Conservation (phyloP, 2,888 invertebrate genomes). For the Diarsia mendica region DNA sequence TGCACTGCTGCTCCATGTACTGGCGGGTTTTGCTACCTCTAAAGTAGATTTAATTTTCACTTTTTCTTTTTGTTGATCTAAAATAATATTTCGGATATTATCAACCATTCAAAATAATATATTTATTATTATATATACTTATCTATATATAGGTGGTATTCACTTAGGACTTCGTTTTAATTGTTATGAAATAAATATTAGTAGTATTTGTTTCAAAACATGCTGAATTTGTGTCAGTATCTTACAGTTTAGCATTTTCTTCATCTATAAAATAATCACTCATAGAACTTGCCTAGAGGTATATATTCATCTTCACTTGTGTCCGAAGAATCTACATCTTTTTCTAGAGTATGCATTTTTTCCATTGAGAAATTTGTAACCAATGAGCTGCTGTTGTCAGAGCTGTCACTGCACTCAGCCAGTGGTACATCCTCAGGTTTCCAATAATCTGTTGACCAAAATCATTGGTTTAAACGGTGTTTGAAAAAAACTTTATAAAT, state of each 20-base stretch:
- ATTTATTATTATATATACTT: background rate
- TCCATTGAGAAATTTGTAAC: conserved; percentile 85
- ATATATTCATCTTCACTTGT: conserved; percentile 89
- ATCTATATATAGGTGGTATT: background rate
- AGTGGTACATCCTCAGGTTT: conserved; percentile 85
- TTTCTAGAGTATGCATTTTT: conserved; percentile 81
- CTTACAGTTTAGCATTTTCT: conserved; percentile 57
- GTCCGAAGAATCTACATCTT: conserved; percentile 84
- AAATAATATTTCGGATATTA: conserved; percentile 59
- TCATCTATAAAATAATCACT: conserved; percentile 57
- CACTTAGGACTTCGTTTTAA: background rate
- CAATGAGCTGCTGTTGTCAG: conserved; percentile 85
- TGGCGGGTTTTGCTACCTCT: conserved; percentile 76
- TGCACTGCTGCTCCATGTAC: conserved; percentile 82
- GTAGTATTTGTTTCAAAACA: conserved; percentile 24
- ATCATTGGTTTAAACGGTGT: conserved; percentile 2
- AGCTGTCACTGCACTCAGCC: conserved; percentile 86
- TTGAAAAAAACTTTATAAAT: background rate
- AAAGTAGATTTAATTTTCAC: conserved; percentile 77
- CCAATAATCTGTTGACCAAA: conserved; percentile 81
- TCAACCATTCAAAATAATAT: background rate
- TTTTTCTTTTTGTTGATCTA: conserved; percentile 80
- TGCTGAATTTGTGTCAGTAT: conserved; percentile 41
- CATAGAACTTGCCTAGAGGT: conserved; percentile 79
- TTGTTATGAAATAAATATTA: conserved; percentile 7